Evolutionary conservation across 2,888 invertebrate species (phyloP), one percentile per base, ranked within the genome.

Genomic region (Tetragonula carbonaria): DNA sequence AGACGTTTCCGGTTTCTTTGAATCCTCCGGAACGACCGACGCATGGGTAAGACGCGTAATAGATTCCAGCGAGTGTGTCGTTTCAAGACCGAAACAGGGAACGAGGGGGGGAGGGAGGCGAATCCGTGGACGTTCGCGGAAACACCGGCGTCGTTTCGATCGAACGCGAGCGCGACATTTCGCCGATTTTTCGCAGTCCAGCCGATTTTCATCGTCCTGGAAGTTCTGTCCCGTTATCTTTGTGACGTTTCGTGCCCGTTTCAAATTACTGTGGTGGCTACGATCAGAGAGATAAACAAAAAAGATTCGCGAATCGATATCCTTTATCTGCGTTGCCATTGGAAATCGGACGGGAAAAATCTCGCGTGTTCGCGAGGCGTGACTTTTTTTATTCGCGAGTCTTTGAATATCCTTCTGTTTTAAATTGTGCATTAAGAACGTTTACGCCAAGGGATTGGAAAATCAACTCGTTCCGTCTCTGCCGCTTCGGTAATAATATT

Each of bases 1-100:
- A 80, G 88, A 82, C 81, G 80, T 87, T 88, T 88, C 88, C 88
- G 88, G 87, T 88, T 87, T 88, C 84, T 83, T 86, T 83, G 79
- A 78, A 85, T 80, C 85, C 72, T 70, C 70, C 50, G 79, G 74
- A 73, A 79, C 77, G 77, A 53, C 66, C 70, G 59, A 59, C 70
- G 74, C 78, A 76, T 66, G 83, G 78, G 72, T 74, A 71, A 83
- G 70, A 63, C 74, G 33, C 51, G 77, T 63, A 66, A 75, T 71
- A 70, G 73, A 55, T 74, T 81, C 51, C 28, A 28, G 28, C 18
- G 28, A 57, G 21, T 70, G 74, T 75, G 68, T 75, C 67, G 74
- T 57, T 73, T 50, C 11, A 21, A 45, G 21, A 13, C 38, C 8
- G 6, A 23, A 16, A 57, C 38, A 38, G 33, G 0, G 0, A 8